Evolutionary conservation across 2,797 vertebrate genomes (phyloP).

Genomic region (Labeo calbasu): DNA sequence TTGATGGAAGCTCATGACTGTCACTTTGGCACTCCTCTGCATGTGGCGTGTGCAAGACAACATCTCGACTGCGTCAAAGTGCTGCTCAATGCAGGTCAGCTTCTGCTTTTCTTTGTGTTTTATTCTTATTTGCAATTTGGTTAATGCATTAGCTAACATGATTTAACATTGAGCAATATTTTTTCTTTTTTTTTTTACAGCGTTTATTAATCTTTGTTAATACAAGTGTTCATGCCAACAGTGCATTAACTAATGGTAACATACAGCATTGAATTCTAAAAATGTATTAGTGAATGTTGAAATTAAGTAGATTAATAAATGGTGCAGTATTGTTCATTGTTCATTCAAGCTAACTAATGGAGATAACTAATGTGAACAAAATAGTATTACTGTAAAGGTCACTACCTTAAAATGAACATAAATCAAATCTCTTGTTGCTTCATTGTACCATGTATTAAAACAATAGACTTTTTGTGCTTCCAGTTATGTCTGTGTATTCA

Average conservation of each 20-base stretch:
- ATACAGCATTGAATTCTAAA: background rate
- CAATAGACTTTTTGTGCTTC: background rate
- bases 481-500: background rate
- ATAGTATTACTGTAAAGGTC: background rate
- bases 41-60: conserved; percentile 87
- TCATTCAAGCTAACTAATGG: background rate
- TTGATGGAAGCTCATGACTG: conserved; percentile 88
- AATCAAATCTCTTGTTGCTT: background rate
- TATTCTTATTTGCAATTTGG: background rate
- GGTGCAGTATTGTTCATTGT: background rate
- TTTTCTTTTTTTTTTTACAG: too few species aligned
- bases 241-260: background rate
- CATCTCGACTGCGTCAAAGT: conserved; percentile 83
- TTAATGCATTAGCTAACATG: background rate
- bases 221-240: background rate
- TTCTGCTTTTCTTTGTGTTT: background rate
- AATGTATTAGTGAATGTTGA: background rate
- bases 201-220: background rate
- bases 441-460: background rate
- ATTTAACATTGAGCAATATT: background rate
- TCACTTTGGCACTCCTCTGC: conserved; percentile 90
- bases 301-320: background rate
- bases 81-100: conserved; percentile 86
- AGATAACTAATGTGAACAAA: background rate
- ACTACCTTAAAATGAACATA: background rate